Base-by-base conservation (phyloP, 2,888 invertebrate genomes). In the Trisateles emortualis region DNA sequence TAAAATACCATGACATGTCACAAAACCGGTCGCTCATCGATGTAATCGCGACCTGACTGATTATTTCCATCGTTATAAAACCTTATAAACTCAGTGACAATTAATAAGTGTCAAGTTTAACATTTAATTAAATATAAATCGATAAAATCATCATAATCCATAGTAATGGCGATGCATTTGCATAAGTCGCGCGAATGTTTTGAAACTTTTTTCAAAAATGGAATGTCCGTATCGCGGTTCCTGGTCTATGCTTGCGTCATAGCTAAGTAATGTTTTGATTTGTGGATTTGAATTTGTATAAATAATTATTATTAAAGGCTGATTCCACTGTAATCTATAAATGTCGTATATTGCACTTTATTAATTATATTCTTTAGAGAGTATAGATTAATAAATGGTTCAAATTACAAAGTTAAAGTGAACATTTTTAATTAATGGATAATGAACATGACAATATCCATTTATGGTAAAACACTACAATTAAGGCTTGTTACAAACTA, bases 91-190 rank as follows among this genome's bases (percentile, higher is more conserved):
- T 78, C 74, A 72, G 72, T 74, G 75, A 84, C 87, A 87, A 89
- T 89, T 88, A 88, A 88, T 89, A 89, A 81, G 84, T 86, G 89
- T 88, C 89, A 87, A 83, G 76, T 81, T 81, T 79, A 83, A 88
- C 84, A 82, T 87, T 83, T 86, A 87, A 86, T 88, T 87, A 83
- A 83, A 84, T 78, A 74, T 65, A 74, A 69, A 64, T 74, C 78
- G 78, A 83, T 84, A 85, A 83, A 81, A 87, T 83, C 81, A 69
- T 81, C 75, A 78, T 77, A 79, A 81, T 77, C 74, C 66, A 40
- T 53, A 60, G 61, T 66, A 62, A 70, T 60, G 65, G 52, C 55
- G 49, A 40, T 40, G 36, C 55, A 69, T 74, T 67, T 60, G 57
- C 64, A 64, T 77, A 69, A 59, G 50, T 50, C 45, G 29, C 53